Evolutionary conservation across 2,797 vertebrate genomes (phyloP).

Genomic region (Coreius guichenoti): DNA sequence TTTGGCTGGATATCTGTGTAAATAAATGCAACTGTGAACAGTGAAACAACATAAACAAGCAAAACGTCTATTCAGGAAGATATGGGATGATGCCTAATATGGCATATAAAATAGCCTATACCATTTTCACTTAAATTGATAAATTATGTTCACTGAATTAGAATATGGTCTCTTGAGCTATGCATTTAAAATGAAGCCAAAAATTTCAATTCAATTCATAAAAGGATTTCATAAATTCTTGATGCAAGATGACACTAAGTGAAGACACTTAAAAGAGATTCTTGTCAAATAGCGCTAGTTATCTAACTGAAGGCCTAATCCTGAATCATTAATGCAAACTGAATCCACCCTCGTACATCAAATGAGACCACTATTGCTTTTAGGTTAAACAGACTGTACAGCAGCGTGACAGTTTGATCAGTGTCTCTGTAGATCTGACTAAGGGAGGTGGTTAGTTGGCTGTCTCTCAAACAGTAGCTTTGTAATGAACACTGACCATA

Average conservation of each 20-base stretch:
- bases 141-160: background rate
- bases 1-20: slow-evolving; percentile 63
- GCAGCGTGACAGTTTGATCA: background rate
- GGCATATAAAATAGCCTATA: background rate
- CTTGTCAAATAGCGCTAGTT: background rate
- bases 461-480: slow-evolving; percentile 14
- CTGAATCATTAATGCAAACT: slow-evolving; percentile 10
- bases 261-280: slow-evolving; percentile 13
- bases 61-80: background rate
- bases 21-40: slow-evolving; percentile 29
- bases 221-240: background rate
- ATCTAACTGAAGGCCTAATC: background rate
- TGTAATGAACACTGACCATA: background rate
- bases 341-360: slow-evolving; percentile 1
- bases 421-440: slow-evolving; percentile 7
- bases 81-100: too few relatives aligned
- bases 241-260: background rate
- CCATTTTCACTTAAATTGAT: background rate
- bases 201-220: background rate
- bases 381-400: background rate
- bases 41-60: slow-evolving; percentile 34
- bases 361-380: background rate
- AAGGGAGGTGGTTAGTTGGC: slow-evolving; percentile 6
- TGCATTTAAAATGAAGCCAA: background rate
- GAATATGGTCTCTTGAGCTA: background rate